These are phyloP conservation scores for Carterocephalus palaemon DNA, from an alignment of 2,888 invertebrate genomes.

Conservation along the genomic window DNA sequence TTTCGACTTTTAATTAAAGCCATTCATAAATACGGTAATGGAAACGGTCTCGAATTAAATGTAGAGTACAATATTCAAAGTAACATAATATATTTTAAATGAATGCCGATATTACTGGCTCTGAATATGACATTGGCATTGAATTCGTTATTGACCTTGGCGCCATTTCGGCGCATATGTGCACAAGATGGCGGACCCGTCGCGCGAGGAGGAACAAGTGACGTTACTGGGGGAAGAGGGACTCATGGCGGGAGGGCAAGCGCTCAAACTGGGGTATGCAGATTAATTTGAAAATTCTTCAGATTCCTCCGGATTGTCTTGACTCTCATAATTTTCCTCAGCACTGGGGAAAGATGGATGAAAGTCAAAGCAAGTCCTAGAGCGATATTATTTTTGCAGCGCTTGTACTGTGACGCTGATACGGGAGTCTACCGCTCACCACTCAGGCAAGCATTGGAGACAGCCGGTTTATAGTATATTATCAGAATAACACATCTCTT, in stretches of 20 bases:
- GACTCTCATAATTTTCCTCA: conserved; percentile 43
- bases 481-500: conserved; percentile 68
- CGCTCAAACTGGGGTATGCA: conserved; percentile 97
- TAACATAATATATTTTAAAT: not conserved
- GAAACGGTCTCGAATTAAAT: not conserved
- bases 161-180: conserved; percentile 76
- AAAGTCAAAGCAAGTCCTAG: conserved; percentile 72
- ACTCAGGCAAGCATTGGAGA: conserved; percentile 86
- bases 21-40: conserved; percentile 8
- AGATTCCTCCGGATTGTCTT: conserved; percentile 61
- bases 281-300: conserved; percentile 56
- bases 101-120: conserved; percentile 5
- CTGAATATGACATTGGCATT: conserved; percentile 81
- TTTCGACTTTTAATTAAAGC: conserved; percentile 4
- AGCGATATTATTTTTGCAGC: conserved; percentile 84
- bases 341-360: conserved; percentile 31
- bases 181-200: conserved; percentile 97
- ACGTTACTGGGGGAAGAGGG: conserved; percentile 98
- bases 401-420: conserved; percentile 85
- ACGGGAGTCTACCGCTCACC: conserved; percentile 86
- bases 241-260: conserved; percentile 96
- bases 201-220: conserved; percentile 96
- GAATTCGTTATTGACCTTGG: conserved; percentile 82
- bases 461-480: conserved; percentile 77
- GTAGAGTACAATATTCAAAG: not conserved